Conservation (phyloP, 2,797 vertebrate genomes). For the Euthynnus affinis region DNA sequence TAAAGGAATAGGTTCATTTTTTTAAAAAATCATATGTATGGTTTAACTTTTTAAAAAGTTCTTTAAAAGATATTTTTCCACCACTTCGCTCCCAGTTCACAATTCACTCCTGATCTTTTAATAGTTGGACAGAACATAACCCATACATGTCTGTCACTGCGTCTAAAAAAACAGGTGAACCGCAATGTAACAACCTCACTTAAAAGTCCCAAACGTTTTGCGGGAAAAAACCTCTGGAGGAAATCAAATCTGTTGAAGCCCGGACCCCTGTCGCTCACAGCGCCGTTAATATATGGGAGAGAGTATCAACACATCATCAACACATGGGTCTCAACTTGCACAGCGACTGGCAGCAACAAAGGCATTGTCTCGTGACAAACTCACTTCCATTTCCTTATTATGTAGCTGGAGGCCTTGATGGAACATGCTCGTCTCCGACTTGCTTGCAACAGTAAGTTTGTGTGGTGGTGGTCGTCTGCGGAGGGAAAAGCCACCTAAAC, state of each 20-base stretch:
- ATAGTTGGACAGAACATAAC: background rate
- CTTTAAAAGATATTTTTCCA: too few species aligned
- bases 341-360: constrained; percentile 77
- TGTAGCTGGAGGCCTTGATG: constrained; percentile 81
- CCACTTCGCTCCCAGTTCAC: background rate
- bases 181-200: background rate
- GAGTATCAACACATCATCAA: constrained; percentile 62
- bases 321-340: constrained; percentile 79
- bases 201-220: background rate
- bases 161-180: constrained; percentile 49
- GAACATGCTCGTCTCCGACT: constrained; percentile 38
- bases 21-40: too few species aligned
- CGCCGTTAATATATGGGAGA: constrained; percentile 18
- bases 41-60: background rate
- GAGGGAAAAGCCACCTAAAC: constrained; percentile 9
- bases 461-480: constrained; percentile 16
- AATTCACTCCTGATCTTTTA: background rate
- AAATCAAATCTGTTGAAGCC: constrained; percentile 16
- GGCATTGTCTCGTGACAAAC: constrained; percentile 82
- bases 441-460: constrained; percentile 23
- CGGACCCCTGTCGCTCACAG: background rate
- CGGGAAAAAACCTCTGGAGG: constrained; percentile 25
- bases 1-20: background rate
- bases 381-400: constrained; percentile 89
- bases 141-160: background rate